Evolutionary conservation across 1,140 invertebrate genomes (phyloP), one percentile per base, ranked within the genome.

Genomic region (Ephestia elutella): DNA sequence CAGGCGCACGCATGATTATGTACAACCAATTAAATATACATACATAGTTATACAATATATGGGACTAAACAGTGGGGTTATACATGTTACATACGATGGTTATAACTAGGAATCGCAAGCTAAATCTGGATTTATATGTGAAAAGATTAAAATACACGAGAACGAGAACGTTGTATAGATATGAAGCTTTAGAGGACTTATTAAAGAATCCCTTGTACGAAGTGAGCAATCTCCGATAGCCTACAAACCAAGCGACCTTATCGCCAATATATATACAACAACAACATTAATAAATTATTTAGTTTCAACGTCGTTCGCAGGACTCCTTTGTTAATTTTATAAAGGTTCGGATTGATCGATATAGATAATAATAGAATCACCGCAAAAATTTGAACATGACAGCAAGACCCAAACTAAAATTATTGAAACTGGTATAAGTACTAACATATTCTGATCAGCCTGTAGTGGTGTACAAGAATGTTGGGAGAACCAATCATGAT

Each of bases 171-270:
- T 72, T 72, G 71, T 74, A 70, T 80, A 78, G 63, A 77, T 73
- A 84, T 63, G 70, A 84, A 86, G 80, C 78, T 78, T 75, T 79
- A 75, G 73, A 86, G 78, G 82, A 81, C 82, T 84, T 87, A 83
- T 75, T 75, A 78, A 67, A 82, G 77, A 77, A 85, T 83, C 80
- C 81, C 79, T 87, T 86, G 78, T 86, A 83, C 73, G 73, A 82
- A 82, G 78, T 87, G 85, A 87, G 82, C 85, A 84, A 73, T 85
- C 73, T 77, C 67, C 63, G 78, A 71, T 82, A 80, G 75, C 70
- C 75, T 81, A 82, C 73, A 72, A 60, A 71, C 73, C 73, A 87
- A 84, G 80, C 84, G 74, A 75, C 60, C 79, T 85, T 84, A 81
- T 60, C 72, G 62, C 77, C 70, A 75, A 80, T 87, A 85, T 87